phyloP scores from a whole-genome alignment of 92 coral and sea anemone species.

The Paramuricea clavata region DNA sequence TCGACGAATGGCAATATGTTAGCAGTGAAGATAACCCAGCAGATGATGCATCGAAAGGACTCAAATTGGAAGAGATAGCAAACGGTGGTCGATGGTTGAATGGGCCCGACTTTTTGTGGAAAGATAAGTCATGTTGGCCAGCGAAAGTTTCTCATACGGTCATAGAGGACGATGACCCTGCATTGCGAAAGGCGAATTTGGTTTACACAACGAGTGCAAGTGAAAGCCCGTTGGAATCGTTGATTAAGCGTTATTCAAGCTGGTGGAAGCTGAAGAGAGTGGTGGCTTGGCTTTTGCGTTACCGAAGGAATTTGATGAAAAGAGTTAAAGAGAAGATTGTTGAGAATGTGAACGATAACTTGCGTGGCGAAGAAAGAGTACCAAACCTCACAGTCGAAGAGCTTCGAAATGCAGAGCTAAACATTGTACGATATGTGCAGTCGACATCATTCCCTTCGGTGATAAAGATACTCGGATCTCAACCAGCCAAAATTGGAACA shows the following conservation, averaged over 20 bases:
- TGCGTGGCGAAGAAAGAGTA: neutral
- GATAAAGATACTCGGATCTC: neutral
- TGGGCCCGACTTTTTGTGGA: slow-evolving; percentile 69
- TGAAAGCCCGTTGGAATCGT: neutral
- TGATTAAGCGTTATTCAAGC: neutral
- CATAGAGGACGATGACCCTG: slow-evolving; percentile 9
- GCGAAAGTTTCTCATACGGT: neutral
- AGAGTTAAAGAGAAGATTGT: neutral
- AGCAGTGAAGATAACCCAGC: slow-evolving; percentile 51
- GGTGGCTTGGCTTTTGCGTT: slow-evolving; percentile 8
- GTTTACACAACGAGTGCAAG: neutral
- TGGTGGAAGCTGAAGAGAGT: neutral
- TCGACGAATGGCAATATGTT: slow-evolving; percentile 53
- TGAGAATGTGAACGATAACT: neutral
- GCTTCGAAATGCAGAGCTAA: neutral
- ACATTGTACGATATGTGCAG: neutral
- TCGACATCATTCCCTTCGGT: neutral
- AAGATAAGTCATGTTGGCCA: slow-evolving; percentile 26
- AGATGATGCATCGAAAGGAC: slow-evolving; percentile 64
- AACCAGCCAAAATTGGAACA: neutral
- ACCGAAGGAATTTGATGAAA: neutral
- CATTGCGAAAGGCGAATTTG: neutral
- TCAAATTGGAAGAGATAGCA: slow-evolving; percentile 54
- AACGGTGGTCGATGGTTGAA: slow-evolving; percentile 69
- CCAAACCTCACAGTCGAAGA: neutral